Evolutionary conservation across 2,888 invertebrate species (phyloP).

Genomic region (Tenthredo notha): DNA sequence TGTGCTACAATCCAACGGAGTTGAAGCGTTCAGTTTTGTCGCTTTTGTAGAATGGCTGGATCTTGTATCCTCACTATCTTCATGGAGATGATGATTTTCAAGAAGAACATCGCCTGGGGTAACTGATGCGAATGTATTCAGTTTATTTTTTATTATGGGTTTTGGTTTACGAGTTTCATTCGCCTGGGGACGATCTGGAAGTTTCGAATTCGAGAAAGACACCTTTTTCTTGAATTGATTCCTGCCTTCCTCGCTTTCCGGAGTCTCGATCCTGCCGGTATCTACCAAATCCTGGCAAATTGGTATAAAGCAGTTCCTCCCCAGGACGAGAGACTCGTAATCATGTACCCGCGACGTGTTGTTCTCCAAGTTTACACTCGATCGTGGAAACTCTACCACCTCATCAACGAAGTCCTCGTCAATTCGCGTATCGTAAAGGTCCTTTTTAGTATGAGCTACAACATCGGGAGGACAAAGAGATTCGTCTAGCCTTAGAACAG

Average conservation of each 20-base stretch:
- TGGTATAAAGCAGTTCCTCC: conserved; percentile 54
- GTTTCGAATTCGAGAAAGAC: conserved; percentile 59
- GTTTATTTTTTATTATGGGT: conserved; percentile 31
- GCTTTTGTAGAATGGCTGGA: not conserved
- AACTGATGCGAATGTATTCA: conserved; percentile 14
- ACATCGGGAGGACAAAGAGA: conserved; percentile 69
- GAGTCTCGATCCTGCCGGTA: not conserved
- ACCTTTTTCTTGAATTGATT: conserved; percentile 62
- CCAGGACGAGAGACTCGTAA: conserved; percentile 65
- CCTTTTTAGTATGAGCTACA: conserved; percentile 70
- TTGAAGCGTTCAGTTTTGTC: conserved; percentile 3
- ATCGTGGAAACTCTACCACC: conserved; percentile 63
- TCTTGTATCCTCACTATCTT: not conserved
- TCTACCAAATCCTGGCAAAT: conserved; percentile 11
- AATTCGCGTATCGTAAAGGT: conserved; percentile 27
- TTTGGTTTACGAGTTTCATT: conserved; percentile 14
- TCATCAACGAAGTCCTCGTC: conserved; percentile 63
- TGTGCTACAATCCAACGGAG: conserved; percentile 29
- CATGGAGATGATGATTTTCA: not conserved
- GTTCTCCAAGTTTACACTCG: conserved; percentile 51
- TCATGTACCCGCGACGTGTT: conserved; percentile 58
- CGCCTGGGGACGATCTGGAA: not conserved
- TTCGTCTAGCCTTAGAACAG: conserved; percentile 41
- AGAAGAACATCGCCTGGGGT: not conserved
- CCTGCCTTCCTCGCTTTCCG: conserved; percentile 31